Evolutionary conservation across 2,888 invertebrate species (phyloP).

Genomic region (Hydriomena furcata): DNA sequence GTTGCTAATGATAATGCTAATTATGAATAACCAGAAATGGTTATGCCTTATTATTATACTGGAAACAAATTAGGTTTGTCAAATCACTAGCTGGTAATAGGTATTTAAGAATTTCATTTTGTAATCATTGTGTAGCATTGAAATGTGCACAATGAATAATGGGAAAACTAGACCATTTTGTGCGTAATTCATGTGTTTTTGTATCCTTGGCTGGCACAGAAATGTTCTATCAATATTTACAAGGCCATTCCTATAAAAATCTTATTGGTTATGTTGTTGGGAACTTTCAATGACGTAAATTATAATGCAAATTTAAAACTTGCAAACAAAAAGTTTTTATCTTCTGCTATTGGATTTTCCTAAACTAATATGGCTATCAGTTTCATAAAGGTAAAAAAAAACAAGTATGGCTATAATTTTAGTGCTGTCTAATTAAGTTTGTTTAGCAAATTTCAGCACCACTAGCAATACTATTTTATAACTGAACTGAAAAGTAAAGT

Average conservation of each 20-base stretch:
- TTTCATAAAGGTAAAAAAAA: too few species aligned
- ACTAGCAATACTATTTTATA: too few species aligned
- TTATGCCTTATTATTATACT: slow-evolving; percentile 3
- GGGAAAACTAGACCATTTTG: neutral
- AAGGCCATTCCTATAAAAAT: slow-evolving; percentile 5
- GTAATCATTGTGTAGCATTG: neutral
- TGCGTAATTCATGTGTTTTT: slow-evolving; percentile 4
- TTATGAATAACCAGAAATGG: slow-evolving; percentile 14
- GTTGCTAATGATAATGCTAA: slow-evolving; percentile 10
- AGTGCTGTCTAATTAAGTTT: too few species aligned
- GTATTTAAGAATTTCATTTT: neutral
- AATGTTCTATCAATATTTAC: slow-evolving; percentile 8
- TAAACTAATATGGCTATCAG: too few species aligned
- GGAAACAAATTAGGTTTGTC: slow-evolving; percentile 4
- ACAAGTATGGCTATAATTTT: too few species aligned
- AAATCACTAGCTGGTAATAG: neutral
- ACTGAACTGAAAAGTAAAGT: too few species aligned
- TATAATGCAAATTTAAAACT: neutral
- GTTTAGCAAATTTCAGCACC: too few species aligned
- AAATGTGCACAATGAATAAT: neutral
- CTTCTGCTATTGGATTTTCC: too few species aligned
- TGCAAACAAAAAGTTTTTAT: too few species aligned
- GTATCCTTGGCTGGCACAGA: neutral
- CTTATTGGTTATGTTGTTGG: neutral
- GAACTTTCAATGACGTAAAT: neutral